Base-by-base conservation (phyloP, 2,888 invertebrate genomes). In the Drosophila recens region DNA sequence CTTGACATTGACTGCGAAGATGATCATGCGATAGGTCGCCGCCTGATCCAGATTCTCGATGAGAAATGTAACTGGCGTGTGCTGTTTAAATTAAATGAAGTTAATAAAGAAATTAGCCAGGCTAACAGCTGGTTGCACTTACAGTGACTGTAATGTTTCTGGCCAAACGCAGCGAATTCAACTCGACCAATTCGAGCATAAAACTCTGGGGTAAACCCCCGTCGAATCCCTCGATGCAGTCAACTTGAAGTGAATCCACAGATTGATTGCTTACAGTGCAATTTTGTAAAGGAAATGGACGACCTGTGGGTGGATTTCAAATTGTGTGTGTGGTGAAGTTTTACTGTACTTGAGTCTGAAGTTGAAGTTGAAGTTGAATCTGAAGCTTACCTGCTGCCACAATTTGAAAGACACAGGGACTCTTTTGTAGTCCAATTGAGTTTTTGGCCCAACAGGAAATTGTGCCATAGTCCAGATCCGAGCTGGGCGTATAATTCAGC, bases 191-290 rank as follows among this genome's bases (percentile, higher is more conserved):
- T 91, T 97, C 96, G 95, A 97, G 95, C 73, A 97, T 94, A 93
- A 97, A 97, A 87, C 95, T 95, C 93, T 97, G 97, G 4, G 97
- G 97, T 51, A 97, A 94, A 10, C 97, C 97, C 49, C 97, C 97
- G 89, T 97, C 97, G 92, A 97, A 97, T 87, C 97, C 96, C 93
- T 97, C 97, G 61, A 96, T 94, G 92, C 98, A 98, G 80, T 97
- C 97, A 53, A 98, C 96, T 91, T 96, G 95, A 67, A 98, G 91
- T 0, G 97, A 96, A 90, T 97, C 97, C 75, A 95, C 94, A 63
- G 97, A 97, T 92, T 97, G 97, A 93, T 98, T 98, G 63, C 96
- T 95, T 36, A 97, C 95, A n/a, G 96, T 95, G 92, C 98, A 98
- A 93, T 98, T 98, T 90, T 96, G 95, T 63, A 97, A 94, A 58